These are phyloP conservation scores for Ammodytes marinus DNA, from an alignment of 2,113 vertebrate species.

Conservation along the genomic window DNA sequence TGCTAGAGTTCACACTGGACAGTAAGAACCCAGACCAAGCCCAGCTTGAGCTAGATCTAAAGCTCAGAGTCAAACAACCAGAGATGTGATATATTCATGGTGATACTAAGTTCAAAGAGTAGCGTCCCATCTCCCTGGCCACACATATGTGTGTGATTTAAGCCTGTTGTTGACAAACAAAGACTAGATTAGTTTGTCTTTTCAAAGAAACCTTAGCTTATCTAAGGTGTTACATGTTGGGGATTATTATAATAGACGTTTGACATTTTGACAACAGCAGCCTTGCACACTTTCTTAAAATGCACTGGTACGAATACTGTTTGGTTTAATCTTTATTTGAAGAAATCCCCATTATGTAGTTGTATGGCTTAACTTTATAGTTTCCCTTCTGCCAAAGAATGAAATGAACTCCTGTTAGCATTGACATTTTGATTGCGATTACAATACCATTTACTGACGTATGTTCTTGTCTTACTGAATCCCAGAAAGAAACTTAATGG, in stretches of 20 bases:
- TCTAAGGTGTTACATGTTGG: not conserved
- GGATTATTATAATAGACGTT: not conserved
- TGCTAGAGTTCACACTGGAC: conserved; percentile 96
- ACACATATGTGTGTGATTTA: not conserved
- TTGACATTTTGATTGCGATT: not conserved
- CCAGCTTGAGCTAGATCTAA: not conserved
- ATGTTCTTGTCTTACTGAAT: not conserved
- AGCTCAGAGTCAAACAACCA: not conserved
- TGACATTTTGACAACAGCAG: not conserved
- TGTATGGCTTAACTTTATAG: not conserved
- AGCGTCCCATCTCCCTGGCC: not conserved
- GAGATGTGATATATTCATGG: not conserved
- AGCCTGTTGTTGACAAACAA: not conserved
- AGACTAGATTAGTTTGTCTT: not conserved
- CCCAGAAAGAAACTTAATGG: not conserved
- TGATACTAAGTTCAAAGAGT: not conserved
- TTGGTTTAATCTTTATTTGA: conserved; percentile 12
- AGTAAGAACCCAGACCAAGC: conserved; percentile 91
- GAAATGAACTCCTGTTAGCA: not conserved
- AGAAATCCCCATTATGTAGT: conserved; percentile 10
- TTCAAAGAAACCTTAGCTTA: not conserved
- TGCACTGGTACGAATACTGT: not conserved
- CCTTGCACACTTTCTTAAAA: not conserved
- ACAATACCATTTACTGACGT: conserved; percentile 1
- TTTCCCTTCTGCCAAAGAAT: not conserved